Percentiles rank a stretch among this genome's conserved stretches.
phyloP scores from a whole-genome alignment of 2,113 vertebrate genomes.

The Sylvia atricapilla region DNA sequence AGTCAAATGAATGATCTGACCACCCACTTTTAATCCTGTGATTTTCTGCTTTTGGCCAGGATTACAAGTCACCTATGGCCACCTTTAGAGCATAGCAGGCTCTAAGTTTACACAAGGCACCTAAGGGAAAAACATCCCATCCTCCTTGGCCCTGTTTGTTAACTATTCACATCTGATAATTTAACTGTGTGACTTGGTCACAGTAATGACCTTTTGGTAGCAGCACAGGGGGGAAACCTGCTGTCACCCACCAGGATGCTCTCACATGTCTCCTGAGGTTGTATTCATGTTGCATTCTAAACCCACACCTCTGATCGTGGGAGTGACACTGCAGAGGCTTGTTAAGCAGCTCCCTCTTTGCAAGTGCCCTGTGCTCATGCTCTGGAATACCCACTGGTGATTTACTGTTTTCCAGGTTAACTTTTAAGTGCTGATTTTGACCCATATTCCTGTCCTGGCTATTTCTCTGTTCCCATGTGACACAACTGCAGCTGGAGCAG shows the following conservation, averaged over 20 bases:
- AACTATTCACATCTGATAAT: not conserved
- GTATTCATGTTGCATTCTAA: not conserved
- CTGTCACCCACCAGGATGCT: not conserved
- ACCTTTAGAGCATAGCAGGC: not conserved
- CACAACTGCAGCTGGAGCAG: not conserved
- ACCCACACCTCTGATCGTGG: accelerated
- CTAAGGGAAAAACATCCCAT: not conserved
- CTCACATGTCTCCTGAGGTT: not conserved
- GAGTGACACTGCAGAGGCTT: not conserved
- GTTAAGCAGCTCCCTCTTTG: not conserved
- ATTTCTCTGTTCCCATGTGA: not conserved
- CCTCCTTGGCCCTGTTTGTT: not conserved
- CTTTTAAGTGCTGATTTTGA: slow-evolving; percentile 51
- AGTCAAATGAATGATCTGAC: slow-evolving; percentile 58
- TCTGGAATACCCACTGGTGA: not conserved
- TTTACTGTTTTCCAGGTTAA: slow-evolving; percentile 9
- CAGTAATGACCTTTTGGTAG: not conserved
- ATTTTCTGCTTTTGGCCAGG: slow-evolving; percentile 46
- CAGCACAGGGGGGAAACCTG: not conserved
- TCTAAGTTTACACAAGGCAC: not conserved
- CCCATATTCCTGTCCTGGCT: slow-evolving; percentile 8
- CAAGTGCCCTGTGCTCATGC: not conserved
- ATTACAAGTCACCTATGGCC: slow-evolving; percentile 52
- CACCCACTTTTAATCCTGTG: slow-evolving; percentile 49
- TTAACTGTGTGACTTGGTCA: not conserved